These are phyloP conservation scores for Xenopus tropicalis DNA, from an alignment of 2,113 vertebrate species.

Conservation along the genomic window UCB_Xtro_10.0 CM004446.2:25126501-25127000, in stretches of 20 bases:
- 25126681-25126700: slow-evolving; percentile 22
- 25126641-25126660: slow-evolving; percentile 28
- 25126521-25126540: too few species aligned
- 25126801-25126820: not conserved
- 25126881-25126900: slow-evolving; percentile 2
- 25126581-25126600: not conserved
- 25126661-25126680: slow-evolving; percentile 10
- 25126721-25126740: slow-evolving; percentile 21
- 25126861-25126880: not conserved
- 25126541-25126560: not conserved
- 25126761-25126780: not conserved
- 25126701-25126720: slow-evolving; percentile 11
- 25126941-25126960: not conserved
- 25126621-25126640: slow-evolving; percentile 22
- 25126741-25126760: slow-evolving; percentile 6
- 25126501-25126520: too few species aligned
- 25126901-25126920: slow-evolving; percentile 4
- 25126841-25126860: not conserved
- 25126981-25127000: too few species aligned
- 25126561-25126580: not conserved
- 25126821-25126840: not conserved
- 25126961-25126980: not conserved
- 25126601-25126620: slow-evolving; percentile 25
- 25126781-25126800: slow-evolving; percentile 24
- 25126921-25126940: not conserved